Conservation (phyloP, 2,888 invertebrate species). For the Catotricha subobsoleta region DNA sequence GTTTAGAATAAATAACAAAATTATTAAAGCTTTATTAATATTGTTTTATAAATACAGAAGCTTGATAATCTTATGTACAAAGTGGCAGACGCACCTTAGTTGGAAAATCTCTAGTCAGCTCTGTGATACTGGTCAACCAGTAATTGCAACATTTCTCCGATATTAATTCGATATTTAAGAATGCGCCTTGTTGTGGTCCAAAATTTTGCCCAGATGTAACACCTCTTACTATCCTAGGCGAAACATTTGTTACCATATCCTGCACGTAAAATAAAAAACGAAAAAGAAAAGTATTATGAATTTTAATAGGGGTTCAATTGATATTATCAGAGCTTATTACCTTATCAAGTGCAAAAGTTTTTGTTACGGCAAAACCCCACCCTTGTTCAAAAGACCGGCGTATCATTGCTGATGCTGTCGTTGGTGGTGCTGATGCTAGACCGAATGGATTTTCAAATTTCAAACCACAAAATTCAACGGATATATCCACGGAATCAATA, state of each 20-base stretch:
- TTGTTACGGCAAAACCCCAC: slow-evolving; percentile 96
- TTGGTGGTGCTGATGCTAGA: slow-evolving; percentile 90
- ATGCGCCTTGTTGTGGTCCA: slow-evolving; percentile 93
- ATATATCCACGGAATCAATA: slow-evolving; percentile 86
- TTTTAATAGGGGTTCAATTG: too few species aligned
- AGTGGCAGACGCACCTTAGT: slow-evolving; percentile 40
- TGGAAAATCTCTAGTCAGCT: slow-evolving; percentile 85
- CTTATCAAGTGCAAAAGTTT: slow-evolving; percentile 90
- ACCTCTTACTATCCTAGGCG: slow-evolving; percentile 89
- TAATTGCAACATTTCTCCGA: slow-evolving; percentile 91
- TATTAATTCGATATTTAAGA: slow-evolving; percentile 94
- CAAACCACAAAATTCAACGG: slow-evolving; percentile 82
- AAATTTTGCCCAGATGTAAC: slow-evolving; percentile 78
- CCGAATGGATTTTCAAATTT: slow-evolving; percentile 95
- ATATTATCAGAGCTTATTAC: too few species aligned
- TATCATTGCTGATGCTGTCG: slow-evolving; percentile 89
- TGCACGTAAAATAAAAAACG: too few species aligned
- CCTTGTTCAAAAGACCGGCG: slow-evolving; percentile 86
- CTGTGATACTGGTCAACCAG: slow-evolving; percentile 76
- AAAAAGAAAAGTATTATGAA: too few species aligned
- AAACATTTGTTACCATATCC: slow-evolving; percentile 92
- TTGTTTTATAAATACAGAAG: not conserved
- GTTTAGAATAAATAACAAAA: too few species aligned
- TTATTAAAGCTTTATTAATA: not conserved
- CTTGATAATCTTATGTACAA: not conserved